Evolutionary conservation across 1,140 invertebrate genomes (phyloP), one percentile per base, ranked within the genome.

Genomic region (Paramacrobiotus metropolitanus): DNA sequence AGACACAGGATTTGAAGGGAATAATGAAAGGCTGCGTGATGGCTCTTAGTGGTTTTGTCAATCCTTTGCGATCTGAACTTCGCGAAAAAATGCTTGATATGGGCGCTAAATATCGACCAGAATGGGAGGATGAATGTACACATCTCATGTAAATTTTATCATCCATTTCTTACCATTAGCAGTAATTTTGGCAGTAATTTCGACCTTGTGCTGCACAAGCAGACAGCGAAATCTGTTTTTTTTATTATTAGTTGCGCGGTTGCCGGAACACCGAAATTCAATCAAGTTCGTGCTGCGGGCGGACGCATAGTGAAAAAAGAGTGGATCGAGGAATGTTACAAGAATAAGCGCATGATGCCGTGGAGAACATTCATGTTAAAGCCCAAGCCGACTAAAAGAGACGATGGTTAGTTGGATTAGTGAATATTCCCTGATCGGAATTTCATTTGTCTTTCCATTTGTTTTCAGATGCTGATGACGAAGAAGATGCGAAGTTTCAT

Each of bases 191-290:
- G n/a, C n/a, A n/a, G n/a, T n/a, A n/a, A n/a, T n/a, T n/a, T n/a
- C n/a, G n/a, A n/a, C n/a, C n/a, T n/a, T n/a, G n/a, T n/a, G n/a
- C n/a, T n/a, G n/a, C n/a, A n/a, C n/a, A n/a, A n/a, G n/a, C n/a
- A n/a, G n/a, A n/a, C n/a, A n/a, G n/a, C n/a, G n/a, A n/a, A n/a
- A n/a, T n/a, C n/a, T n/a, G n/a, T n/a, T 59, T 66, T 62, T 61
- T 60, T 67, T 68, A 68, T 65, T 73, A 73, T 31, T 67, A 87
- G 85, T 59, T 90, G 87, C 77, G 87, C 87, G 21, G 89, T 88
- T 76, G 70, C 78, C 2, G 88, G 89, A 69, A 91, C 87, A 29
- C 87, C 87, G 18, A 91, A 91, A 70, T 86, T 83, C 69, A 77
- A 79, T 60, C 78, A 84, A 72, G 84, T 87, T 0, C 75, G 76